Conservation (phyloP, 2,113 vertebrate species). For the Nothoprocta perdicaria region DNA sequence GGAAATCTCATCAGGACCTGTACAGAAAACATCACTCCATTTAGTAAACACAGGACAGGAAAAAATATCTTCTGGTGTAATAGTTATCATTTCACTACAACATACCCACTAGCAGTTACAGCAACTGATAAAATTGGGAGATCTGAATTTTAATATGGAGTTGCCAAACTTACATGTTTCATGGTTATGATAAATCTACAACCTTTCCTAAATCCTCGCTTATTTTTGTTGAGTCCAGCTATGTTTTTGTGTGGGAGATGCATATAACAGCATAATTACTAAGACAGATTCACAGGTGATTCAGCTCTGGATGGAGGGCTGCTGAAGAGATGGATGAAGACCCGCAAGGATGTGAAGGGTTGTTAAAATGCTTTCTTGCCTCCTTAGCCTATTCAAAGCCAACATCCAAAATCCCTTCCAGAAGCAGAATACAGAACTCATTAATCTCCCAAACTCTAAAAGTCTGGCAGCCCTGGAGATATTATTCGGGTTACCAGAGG, state of each 20-base stretch:
- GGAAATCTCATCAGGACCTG: background rate
- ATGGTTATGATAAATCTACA: background rate
- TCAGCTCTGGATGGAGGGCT: background rate
- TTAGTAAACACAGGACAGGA: background rate
- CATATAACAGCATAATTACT: background rate
- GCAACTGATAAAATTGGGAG: background rate
- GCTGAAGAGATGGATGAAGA: background rate
- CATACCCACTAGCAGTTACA: background rate
- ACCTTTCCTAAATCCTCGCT: background rate
- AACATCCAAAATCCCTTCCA: background rate
- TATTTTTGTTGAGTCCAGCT: background rate
- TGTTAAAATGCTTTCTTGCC: background rate
- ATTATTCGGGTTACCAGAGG: background rate
- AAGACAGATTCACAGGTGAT: background rate
- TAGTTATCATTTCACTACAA: background rate
- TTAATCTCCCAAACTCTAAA: background rate
- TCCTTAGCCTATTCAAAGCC: background rate
- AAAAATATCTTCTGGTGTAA: background rate
- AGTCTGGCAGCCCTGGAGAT: background rate
- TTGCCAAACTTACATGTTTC: background rate
- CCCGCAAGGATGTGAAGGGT: background rate
- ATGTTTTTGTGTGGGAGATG: background rate
- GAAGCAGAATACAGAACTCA: background rate
- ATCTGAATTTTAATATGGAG: background rate
- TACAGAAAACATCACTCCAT: background rate